These are phyloP conservation scores for Bicyclus anynana DNA, from an alignment of 1,140 invertebrate genomes.

Conservation along the genomic window DNA sequence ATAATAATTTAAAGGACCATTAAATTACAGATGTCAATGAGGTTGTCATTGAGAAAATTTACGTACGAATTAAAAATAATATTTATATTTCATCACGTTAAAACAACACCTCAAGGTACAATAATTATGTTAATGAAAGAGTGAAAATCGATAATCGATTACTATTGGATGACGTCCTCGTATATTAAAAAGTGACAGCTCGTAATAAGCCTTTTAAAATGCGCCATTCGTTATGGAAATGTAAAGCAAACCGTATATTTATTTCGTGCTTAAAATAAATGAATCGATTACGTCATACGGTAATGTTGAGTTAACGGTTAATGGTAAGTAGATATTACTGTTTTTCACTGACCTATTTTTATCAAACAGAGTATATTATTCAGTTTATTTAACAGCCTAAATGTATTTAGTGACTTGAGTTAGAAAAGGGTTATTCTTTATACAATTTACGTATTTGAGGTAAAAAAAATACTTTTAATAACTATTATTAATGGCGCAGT, in stretches of 20 bases:
- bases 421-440: too few species aligned
- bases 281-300: slow-evolving; percentile 10
- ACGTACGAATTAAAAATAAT: neutral
- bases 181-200: slow-evolving; percentile 39
- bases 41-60: neutral
- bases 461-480: too few species aligned
- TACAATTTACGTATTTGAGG: too few species aligned
- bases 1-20: too few species aligned
- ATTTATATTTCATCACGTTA: neutral
- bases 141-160: slow-evolving; percentile 25
- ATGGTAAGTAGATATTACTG: too few species aligned
- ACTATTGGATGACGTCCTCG: slow-evolving; percentile 21
- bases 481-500: too few species aligned
- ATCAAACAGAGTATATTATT: too few species aligned
- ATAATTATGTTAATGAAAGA: slow-evolving; percentile 10
- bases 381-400: too few species aligned
- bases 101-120: neutral
- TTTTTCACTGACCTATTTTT: too few species aligned
- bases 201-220: slow-evolving; percentile 66
- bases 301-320: neutral
- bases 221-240: slow-evolving; percentile 55
- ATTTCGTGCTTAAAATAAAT: slow-evolving; percentile 49
- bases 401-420: too few species aligned
- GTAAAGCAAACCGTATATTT: slow-evolving; percentile 53
- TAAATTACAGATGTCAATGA: too few species aligned